Evolutionary conservation across 2,797 vertebrate genomes (phyloP).

Genomic region (Muscicapa comitata): DNA sequence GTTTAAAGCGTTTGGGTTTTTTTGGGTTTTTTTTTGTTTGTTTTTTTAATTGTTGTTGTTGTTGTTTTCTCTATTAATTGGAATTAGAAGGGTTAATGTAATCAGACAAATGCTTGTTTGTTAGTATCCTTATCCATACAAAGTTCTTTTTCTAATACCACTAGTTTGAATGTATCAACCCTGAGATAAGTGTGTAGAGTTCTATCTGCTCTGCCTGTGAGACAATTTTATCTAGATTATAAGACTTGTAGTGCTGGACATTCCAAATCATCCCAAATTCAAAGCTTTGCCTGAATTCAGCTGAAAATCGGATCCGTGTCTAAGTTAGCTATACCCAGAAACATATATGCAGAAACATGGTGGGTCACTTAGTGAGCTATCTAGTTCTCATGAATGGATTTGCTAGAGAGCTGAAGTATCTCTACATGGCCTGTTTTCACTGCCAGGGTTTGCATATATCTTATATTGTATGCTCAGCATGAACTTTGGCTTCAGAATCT

Average conservation of each 20-base stretch:
- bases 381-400: not conserved
- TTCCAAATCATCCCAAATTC: not conserved
- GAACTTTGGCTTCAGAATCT: not conserved
- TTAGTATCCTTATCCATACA: not conserved
- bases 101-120: not conserved
- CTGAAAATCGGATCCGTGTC: not conserved
- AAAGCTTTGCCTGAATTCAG: not conserved
- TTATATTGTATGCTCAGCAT: not conserved
- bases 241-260: not conserved
- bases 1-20: not conserved
- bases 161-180: not conserved
- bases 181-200: not conserved
- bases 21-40: not conserved
- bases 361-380: not conserved
- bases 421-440: not conserved
- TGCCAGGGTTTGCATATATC: not conserved
- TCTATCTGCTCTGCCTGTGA: not conserved
- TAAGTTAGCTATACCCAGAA: not conserved
- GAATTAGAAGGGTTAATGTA: not conserved
- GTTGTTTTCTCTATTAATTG: not conserved
- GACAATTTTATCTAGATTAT: not conserved
- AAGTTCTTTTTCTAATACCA: not conserved
- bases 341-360: accelerated
- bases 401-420: not conserved
- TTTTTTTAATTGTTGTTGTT: not conserved